Conservation (phyloP, 2,888 invertebrate species). For the Chymomyza caudatula region DNA sequence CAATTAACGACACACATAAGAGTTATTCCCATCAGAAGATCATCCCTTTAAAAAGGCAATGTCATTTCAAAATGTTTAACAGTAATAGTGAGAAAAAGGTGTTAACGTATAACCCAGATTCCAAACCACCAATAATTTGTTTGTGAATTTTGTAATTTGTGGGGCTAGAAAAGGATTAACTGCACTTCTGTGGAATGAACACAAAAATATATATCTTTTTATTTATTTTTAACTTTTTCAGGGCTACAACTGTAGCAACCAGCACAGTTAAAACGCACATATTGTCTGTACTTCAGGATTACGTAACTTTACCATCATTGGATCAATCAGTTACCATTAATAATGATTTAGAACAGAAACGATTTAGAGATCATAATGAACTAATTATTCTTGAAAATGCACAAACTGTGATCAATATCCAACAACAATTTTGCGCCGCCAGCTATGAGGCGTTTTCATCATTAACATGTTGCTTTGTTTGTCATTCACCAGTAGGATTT, state of each 20-base stretch:
- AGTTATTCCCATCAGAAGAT: too few relatives aligned
- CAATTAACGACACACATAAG: too few relatives aligned
- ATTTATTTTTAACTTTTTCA: constrained; percentile 9
- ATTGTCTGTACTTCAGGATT: constrained; percentile 81
- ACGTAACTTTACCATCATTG: constrained; percentile 55
- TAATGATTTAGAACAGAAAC: constrained; percentile 72
- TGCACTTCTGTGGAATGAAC: too few relatives aligned
- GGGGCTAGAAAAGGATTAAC: too few relatives aligned
- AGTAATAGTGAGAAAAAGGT: too few relatives aligned
- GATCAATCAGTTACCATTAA: constrained; percentile 61
- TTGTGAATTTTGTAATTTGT: too few relatives aligned
- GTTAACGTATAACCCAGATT: too few relatives aligned
- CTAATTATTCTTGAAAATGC: constrained; percentile 82
- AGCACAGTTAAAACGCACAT: constrained; percentile 83
- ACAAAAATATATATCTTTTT: constrained; percentile 43
- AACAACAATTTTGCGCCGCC: constrained; percentile 84
- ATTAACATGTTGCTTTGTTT: constrained; percentile 83
- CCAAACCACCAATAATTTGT: too few relatives aligned
- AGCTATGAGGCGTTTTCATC: constrained; percentile 83
- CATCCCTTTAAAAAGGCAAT: too few relatives aligned
- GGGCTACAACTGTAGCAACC: constrained; percentile 82
- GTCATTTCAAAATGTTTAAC: too few relatives aligned
- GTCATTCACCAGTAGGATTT: constrained; percentile 80
- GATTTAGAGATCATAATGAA: constrained; percentile 73
- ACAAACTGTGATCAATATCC: constrained; percentile 83